Evolutionary conservation across 1,140 invertebrate genomes (phyloP), one percentile per base, ranked within the genome.

Genomic region (Parapsyche elsis): DNA sequence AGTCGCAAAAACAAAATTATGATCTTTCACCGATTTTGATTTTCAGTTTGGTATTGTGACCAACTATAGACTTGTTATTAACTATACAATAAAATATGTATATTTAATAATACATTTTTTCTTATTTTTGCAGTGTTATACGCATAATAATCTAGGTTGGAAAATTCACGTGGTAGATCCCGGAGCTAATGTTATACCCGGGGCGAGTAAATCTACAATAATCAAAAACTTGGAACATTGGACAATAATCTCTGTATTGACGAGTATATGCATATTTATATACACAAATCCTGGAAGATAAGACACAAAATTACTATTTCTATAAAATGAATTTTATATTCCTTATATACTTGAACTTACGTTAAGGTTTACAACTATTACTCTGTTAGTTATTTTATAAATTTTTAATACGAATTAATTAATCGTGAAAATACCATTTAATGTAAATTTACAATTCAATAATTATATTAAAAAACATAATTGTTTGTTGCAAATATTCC

Each of bases 81-180:
- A 4, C 7, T 38, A 38, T 38, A 38, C n/a, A n/a, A n/a, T n/a
- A n/a, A n/a, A 38, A 7, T 38, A 7, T 38, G 30, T 38, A 38
- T 38, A 1, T 38, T 38, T 38, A 1, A 21, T 61, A 2, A 61
- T 61, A 21, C 9, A 16, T 81, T 71, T 77, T n/a, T n/a, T n/a
- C n/a, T n/a, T 83, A 44, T 82, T 76, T 84, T 90, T 91, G 1
- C 89, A 99, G 96, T 98, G 96, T 88, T 98, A 96, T 87, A 93
- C 93, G 5, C 96, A 98, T 87, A 95, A 93, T 77, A 95, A 97
- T 86, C 91, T 98, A 61, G 97, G 97, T 9, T 97, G 96, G 95
- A 97, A 97, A 86, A 98, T 99, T 81, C 91, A 95, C 85, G 95
- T 99, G 0, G 92, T 96, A 0, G 92, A 97, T 84, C 88, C 91